phyloP scores from a whole-genome alignment of 2,797 vertebrate genomes.

The Macroramphosus scolopax region DNA sequence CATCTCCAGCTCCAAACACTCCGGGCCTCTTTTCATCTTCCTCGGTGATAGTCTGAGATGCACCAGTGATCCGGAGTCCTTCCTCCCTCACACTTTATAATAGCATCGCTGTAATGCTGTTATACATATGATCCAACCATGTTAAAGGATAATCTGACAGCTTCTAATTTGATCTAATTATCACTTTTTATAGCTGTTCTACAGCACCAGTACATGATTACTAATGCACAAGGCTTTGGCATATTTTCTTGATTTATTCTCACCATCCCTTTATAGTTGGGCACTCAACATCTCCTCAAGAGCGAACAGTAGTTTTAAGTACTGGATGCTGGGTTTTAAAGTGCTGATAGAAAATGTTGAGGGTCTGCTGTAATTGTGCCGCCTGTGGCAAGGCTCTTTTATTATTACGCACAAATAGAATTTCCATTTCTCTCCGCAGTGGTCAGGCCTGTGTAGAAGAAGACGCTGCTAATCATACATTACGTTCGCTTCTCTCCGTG shows the following conservation, averaged over 20 bases:
- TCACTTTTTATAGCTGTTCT: not conserved
- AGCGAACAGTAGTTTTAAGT: slow-evolving; percentile 50
- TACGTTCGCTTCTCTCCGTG: slow-evolving; percentile 71
- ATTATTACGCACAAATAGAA: slow-evolving; percentile 71
- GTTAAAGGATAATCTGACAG: slow-evolving; percentile 14
- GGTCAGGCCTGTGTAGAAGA: slow-evolving; percentile 62
- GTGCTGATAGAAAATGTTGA: slow-evolving; percentile 57
- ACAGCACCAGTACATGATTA: not conserved
- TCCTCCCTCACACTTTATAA: slow-evolving; percentile 9
- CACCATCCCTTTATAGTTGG: slow-evolving; percentile 33
- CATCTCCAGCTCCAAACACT: slow-evolving; percentile 30
- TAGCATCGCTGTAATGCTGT: no score
- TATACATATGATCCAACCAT: no score
- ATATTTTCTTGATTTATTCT: slow-evolving; percentile 40
- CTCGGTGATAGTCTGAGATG: slow-evolving; percentile 35
- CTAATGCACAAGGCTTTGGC: slow-evolving; percentile 7
- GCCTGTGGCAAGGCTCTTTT: slow-evolving; percentile 69
- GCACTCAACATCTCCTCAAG: slow-evolving; percentile 35
- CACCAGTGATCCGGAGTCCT: slow-evolving; percentile 23
- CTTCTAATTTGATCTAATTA: slow-evolving; percentile 27
- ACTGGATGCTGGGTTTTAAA: slow-evolving; percentile 57
- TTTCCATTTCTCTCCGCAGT: slow-evolving; percentile 77
- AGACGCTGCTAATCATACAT: slow-evolving; percentile 64
- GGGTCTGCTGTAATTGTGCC: slow-evolving; percentile 54
- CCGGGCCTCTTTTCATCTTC: slow-evolving; percentile 48